A percentile compares a stretch with the other conserved stretches of the same genome.
Conservation (phyloP, 1,140 invertebrate species). For the Aphelinus certus region DNA sequence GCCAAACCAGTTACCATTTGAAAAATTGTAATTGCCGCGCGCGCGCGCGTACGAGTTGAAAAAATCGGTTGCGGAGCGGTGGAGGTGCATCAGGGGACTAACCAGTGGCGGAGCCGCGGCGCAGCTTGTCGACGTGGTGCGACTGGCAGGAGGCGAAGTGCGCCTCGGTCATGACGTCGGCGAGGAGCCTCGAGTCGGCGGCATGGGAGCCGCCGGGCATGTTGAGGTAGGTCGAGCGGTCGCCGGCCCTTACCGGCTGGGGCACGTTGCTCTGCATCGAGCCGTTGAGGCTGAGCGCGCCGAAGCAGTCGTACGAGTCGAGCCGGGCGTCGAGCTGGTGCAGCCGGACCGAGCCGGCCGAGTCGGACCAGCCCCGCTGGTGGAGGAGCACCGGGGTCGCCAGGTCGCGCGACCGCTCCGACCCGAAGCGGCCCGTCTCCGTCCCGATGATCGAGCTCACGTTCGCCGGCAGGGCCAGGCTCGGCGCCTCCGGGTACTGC, state of each 20-base stretch:
- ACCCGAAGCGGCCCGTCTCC: constrained; percentile 72
- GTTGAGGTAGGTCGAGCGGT: constrained; percentile 71
- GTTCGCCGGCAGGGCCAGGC: constrained; percentile 64
- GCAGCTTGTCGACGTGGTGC: background rate
- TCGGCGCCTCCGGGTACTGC: constrained; percentile 54
- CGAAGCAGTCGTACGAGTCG: constrained; percentile 76
- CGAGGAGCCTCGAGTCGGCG: constrained; percentile 74
- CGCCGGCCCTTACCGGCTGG: constrained; percentile 71
- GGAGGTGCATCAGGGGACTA: constrained; percentile 1
- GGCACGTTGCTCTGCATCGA: constrained; percentile 81
- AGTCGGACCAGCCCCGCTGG: constrained; percentile 35
- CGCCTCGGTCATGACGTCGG: constrained; percentile 72
- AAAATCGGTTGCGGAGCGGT: too few relatives aligned
- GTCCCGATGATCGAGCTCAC: constrained; percentile 52
- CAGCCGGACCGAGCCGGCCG: background rate
- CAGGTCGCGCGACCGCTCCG: constrained; percentile 70
- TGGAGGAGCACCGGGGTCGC: constrained; percentile 68
- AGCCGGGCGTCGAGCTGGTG: constrained; percentile 65
- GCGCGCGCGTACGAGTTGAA: too few relatives aligned
- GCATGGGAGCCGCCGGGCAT: constrained; percentile 80
- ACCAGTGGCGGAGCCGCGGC: background rate
- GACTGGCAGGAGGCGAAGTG: constrained; percentile 59
- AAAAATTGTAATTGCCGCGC: too few relatives aligned
- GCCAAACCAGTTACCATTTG: too few relatives aligned
- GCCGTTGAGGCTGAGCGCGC: constrained; percentile 73